Evolutionary conservation across 2,888 invertebrate species (phyloP).

Genomic region (Pseudococcus viburni): DNA sequence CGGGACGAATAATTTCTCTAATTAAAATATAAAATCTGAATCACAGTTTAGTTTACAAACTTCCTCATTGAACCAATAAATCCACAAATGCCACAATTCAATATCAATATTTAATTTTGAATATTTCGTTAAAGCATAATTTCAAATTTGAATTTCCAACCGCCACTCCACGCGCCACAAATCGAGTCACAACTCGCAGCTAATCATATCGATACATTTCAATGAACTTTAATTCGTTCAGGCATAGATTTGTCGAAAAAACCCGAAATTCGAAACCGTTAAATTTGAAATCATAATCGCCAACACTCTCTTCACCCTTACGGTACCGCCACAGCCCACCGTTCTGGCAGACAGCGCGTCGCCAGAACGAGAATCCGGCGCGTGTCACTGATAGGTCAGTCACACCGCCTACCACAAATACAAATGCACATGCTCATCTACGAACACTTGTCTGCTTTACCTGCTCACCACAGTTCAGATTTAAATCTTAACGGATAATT

Average conservation of each 20-base stretch:
- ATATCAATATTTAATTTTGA: too few relatives aligned
- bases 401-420: slow-evolving; percentile 36
- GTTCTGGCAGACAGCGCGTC: slow-evolving; percentile 25
- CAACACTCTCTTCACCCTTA: background rate
- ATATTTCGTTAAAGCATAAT: background rate
- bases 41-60: too few relatives aligned
- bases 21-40: too few relatives aligned
- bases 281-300: background rate
- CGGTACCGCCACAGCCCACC: background rate
- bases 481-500: slow-evolving; percentile 46
- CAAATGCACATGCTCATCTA: background rate
- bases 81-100: too few relatives aligned
- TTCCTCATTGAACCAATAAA: too few relatives aligned
- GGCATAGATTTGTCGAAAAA: background rate
- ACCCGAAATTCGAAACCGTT: background rate
- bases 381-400: slow-evolving; percentile 50
- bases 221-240: too few relatives aligned
- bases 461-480: background rate
- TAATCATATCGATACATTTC: too few relatives aligned
- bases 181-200: background rate
- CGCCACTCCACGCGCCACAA: background rate
- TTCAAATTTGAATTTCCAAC: background rate
- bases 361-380: background rate
- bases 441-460: slow-evolving; percentile 37
- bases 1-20: too few relatives aligned